Evolutionary conservation across 1,140 invertebrate species (phyloP).

Genomic region (Bradynema listronoti): DNA sequence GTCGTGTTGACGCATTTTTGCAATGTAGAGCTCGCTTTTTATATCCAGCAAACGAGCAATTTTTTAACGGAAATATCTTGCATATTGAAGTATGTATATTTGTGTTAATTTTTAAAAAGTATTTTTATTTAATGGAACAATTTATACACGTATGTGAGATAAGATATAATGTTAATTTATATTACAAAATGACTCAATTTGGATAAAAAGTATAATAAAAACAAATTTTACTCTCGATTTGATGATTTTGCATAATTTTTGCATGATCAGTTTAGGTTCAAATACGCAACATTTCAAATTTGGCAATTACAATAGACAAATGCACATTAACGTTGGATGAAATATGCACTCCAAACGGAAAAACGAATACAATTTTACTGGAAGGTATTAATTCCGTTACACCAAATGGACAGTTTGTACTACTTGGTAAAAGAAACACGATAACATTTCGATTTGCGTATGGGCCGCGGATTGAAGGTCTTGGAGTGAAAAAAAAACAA

Average conservation of each 20-base stretch:
- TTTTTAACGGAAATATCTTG: slow-evolving; percentile 2
- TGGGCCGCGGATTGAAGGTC: background rate
- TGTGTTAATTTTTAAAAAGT: too few species aligned
- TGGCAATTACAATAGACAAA: slow-evolving; percentile 4
- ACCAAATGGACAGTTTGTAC: too few species aligned
- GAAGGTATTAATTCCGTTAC: background rate
- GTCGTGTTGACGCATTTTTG: background rate
- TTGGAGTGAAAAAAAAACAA: background rate
- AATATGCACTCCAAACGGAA: background rate
- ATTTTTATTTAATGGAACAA: too few species aligned
- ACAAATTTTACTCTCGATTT: background rate
- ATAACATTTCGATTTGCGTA: background rate
- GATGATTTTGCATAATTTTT: background rate
- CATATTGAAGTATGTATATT: background rate
- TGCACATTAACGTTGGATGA: slow-evolving; percentile 2
- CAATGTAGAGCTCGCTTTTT: slow-evolving; percentile 10
- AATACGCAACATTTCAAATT: background rate
- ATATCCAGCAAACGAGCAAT: background rate
- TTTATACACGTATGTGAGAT: background rate
- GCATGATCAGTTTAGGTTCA: background rate
- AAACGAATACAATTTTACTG: background rate
- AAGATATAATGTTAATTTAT: background rate
- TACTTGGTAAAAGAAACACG: background rate
- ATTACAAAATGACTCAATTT: background rate
- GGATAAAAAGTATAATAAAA: background rate